Percentiles rank a stretch among this genome's conserved stretches.
phyloP scores from a whole-genome alignment of 2,113 vertebrate species.

The Polypterus bichir region DNA sequence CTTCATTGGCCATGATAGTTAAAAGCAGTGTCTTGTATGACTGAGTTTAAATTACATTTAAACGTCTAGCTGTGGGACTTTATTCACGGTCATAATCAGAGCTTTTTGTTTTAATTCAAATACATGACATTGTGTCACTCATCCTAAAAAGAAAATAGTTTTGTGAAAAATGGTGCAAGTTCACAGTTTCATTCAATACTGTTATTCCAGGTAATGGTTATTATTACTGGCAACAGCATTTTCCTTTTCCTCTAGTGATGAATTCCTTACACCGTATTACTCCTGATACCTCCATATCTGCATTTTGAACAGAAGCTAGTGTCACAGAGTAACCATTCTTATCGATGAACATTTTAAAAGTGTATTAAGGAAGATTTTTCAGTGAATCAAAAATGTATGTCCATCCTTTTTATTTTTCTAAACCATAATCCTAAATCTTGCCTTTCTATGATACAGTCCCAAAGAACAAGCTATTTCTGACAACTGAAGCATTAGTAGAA shows the following conservation, averaged over 20 bases:
- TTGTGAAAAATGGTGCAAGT: conserved; percentile 13
- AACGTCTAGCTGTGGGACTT: background rate
- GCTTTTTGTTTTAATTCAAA: conserved; percentile 18
- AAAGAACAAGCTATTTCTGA: background rate
- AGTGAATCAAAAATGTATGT: background rate
- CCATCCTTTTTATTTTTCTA: background rate
- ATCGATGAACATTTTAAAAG: background rate
- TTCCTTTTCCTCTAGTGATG: conserved; percentile 1
- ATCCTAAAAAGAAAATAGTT: conserved; percentile 16
- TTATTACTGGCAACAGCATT: conserved; percentile 2
- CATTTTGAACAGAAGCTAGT: background rate
- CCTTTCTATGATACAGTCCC: conserved; percentile 8
- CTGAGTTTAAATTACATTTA: background rate
- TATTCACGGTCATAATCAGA: background rate
- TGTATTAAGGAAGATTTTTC: background rate
- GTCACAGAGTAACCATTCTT: background rate
- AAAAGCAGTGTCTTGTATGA: conserved; percentile 10
- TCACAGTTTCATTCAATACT: conserved; percentile 6
- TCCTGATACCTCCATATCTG: conserved; percentile 1
- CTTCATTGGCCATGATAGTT: conserved; percentile 11
- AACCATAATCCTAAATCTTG: background rate
- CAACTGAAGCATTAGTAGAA: conserved; percentile 1
- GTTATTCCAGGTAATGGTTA: conserved; percentile 5
- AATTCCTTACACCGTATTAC: conserved; percentile 4
- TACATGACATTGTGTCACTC: conserved; percentile 6